Percentiles rank a stretch among this genome's conserved stretches.
Conservation (phyloP, 1,140 invertebrate species). For the Wiebesia pumilae region DNA sequence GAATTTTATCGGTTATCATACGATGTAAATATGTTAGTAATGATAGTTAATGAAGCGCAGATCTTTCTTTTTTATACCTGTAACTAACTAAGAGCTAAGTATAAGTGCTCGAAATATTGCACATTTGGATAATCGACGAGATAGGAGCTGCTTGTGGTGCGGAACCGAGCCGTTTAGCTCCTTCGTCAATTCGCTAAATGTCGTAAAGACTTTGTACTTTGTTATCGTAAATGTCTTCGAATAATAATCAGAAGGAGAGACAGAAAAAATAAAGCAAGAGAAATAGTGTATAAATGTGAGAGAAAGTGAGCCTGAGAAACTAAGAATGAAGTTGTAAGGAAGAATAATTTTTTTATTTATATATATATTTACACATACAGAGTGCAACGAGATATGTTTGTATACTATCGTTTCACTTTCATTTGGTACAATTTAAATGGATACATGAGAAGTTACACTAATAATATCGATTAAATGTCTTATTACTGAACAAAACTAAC, state of each 20-base stretch:
- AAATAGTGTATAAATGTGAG: not conserved
- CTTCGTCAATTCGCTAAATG: not conserved
- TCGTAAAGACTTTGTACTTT: slow-evolving; percentile 41
- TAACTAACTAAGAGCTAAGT: slow-evolving; percentile 41
- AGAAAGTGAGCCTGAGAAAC: not conserved
- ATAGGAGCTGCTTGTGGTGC: not conserved
- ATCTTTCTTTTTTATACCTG: slow-evolving; percentile 37
- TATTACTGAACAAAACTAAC: slow-evolving; percentile 69
- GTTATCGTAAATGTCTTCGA: slow-evolving; percentile 47
- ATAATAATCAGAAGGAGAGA: not conserved
- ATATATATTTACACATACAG: slow-evolving; percentile 47
- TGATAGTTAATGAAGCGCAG: slow-evolving; percentile 36
- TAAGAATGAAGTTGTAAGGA: slow-evolving; percentile 29
- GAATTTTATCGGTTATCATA: slow-evolving; percentile 40
- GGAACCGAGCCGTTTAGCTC: not conserved
- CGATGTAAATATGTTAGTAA: slow-evolving; percentile 49
- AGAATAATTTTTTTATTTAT: slow-evolving; percentile 19
- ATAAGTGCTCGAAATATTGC: slow-evolving; percentile 12
- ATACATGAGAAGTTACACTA: slow-evolving; percentile 58
- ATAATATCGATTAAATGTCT: slow-evolving; percentile 66
- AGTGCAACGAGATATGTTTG: slow-evolving; percentile 45
- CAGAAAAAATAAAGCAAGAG: not conserved
- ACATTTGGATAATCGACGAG: slow-evolving; percentile 10
- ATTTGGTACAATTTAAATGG: slow-evolving; percentile 50
- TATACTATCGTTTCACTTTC: slow-evolving; percentile 48